Percentiles rank a stretch among this genome's conserved stretches.
These are phyloP conservation scores for Sminthurinus aureus DNA, from an alignment of 2,888 invertebrate genomes.

Conservation along the genomic window DNA sequence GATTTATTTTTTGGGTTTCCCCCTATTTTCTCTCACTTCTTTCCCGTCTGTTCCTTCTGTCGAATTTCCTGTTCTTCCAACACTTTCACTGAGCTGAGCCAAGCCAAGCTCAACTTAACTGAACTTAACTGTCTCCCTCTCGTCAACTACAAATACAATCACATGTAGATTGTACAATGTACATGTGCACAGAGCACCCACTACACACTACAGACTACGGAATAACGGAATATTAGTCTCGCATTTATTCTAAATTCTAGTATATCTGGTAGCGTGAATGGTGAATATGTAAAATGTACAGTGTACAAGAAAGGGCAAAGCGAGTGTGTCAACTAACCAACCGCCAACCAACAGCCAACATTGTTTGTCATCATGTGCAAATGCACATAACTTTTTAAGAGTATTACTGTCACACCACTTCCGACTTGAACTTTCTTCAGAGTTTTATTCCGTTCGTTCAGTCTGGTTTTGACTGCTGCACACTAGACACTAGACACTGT, in stretches of 20 bases:
- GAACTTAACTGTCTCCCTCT: background rate
- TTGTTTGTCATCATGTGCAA: background rate
- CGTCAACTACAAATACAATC: background rate
- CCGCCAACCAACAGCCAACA: background rate
- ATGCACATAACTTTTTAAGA: background rate
- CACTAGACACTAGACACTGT: too few species aligned
- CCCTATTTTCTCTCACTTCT: background rate
- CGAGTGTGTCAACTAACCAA: background rate
- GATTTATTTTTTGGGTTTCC: conserved; percentile 28
- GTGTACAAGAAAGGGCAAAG: background rate
- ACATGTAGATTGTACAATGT: background rate
- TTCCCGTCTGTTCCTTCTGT: background rate
- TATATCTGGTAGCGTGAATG: background rate
- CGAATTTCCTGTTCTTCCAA: background rate
- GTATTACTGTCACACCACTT: too few species aligned
- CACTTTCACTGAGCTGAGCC: conserved; percentile 20
- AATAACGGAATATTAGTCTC: background rate
- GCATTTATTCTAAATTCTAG: background rate
- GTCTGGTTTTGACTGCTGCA: too few species aligned
- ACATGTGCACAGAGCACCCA: too few species aligned
- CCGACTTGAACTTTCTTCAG: too few species aligned
- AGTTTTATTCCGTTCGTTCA: too few species aligned
- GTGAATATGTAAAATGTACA: too few species aligned
- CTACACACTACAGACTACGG: too few species aligned
- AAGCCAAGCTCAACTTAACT: background rate